Evolutionary conservation across 2,113 vertebrate genomes (phyloP), one percentile per base, ranked within the genome.

Genomic region (Alexandromys fortis): DNA sequence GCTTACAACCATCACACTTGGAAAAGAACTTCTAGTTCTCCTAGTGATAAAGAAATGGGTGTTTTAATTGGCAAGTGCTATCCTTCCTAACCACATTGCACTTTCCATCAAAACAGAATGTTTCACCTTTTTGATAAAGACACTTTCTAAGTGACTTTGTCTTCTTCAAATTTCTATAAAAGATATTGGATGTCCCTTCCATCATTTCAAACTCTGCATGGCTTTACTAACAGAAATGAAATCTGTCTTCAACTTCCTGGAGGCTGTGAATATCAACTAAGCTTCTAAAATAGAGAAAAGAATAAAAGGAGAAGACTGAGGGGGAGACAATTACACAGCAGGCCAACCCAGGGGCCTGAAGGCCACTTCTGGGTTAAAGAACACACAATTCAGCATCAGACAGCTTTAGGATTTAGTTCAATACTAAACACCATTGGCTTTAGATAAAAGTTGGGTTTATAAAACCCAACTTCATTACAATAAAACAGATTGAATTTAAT

Each of bases 401-500:
- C 45, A n/a, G 45, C 42, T 22, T 49, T 87, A n/a, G 11, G 52
- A 47, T 86, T 95, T 92, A 87, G 30, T 19, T 78, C 82, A 77
- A 16, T 65, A 35, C 75, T 87, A 94, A 94, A 90, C n/a, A 9
- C 7, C 77, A 86, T 35, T 63, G 68, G 42, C 21, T 52, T 90
- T 87, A 91, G 47, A 96, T 90, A 72, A 70, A 52, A 13, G 49
- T 52, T 52, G 49, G 49, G 12, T 13, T 52, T 52, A 52, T 52
- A 52, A 86, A 93, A 67, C 10, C 14, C 61, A 26, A 75, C 30
- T 73, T 96, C 49, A 90, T 96, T 87, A 82, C 58, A 89, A 89
- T 86, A 95, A 92, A 92, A 55, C 28, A 86, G 35, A 83, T 83
- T 87, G 33, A 92, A 82, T 77, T 87, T 82, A 72, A 45, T 92